Base-by-base conservation (phyloP, 2,113 vertebrate species). In the Platichthys flesus region DNA sequence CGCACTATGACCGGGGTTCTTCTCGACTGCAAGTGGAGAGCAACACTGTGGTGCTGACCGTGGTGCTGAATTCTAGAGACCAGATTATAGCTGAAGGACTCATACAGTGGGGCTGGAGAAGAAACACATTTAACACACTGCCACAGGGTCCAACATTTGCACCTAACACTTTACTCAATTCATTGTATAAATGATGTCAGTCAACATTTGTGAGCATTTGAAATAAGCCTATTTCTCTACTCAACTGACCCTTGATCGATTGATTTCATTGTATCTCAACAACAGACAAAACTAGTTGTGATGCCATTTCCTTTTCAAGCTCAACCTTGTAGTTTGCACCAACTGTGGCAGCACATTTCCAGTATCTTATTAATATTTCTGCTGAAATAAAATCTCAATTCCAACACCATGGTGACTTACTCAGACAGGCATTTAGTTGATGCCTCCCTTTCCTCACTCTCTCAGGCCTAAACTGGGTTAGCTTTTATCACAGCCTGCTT, bases 11-110 rank as follows among this genome's bases (percentile, higher is more conserved):
- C 55, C 49, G 15, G n/a, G 8, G 67, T 13, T 49, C 35, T 71
- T 64, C 20, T 60, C 24, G 2, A 31, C 51, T 18, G 20, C 45
- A 23, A 72, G n/a, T 42, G 15, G 1, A 5, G 23, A 60, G 14
- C 52, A 64, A 24, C 35, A 49, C 63, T 24, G 52, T 6, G 62
- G 21, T 10, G 65, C 78, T 78, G 80, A 73, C 71, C 69, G 2
- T 74, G 64, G 78, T 78, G 67, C 89, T 83, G 83, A 82, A 72
- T 60, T 62, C 16, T 47, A 40, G 71, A 58, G 23, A 31, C n/a
- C 35, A 47, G 52, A 75, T 79, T 59, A 67, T 20, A 76, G 55
- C 3, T 78, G 76, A 52, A 59, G 21, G 49, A 7, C 31, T 31
- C 31, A 8, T 31, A 31, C 6, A 31, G 31, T 31, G 5, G 31